Percentiles rank a stretch among this genome's conserved stretches.
Conservation (phyloP, 2,888 invertebrate genomes). For the Sturmia bella region DNA sequence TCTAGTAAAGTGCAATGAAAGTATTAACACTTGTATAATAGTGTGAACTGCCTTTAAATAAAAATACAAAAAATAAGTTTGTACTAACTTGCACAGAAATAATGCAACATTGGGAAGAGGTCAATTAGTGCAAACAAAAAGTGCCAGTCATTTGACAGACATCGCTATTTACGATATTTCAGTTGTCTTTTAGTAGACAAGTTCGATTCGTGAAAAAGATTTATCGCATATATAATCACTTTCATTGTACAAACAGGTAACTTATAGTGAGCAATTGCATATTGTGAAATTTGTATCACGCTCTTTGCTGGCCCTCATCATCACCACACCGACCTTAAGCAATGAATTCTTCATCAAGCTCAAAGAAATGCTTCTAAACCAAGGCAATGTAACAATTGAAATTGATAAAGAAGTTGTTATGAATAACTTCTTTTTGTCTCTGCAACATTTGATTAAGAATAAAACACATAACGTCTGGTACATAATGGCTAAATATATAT, state of each 20-base stretch:
- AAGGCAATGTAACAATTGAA: conserved; percentile 59
- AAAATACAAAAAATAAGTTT: no score
- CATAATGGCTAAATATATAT: conserved; percentile 77
- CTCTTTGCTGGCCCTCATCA: conserved; percentile 75
- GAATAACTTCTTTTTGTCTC: conserved; percentile 77
- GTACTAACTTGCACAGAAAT: no score
- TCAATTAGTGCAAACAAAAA: no score
- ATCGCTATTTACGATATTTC: no score
- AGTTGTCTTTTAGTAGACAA: no score
- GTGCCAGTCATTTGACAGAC: no score
- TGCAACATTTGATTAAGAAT: conserved; percentile 78
- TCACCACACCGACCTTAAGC: conserved; percentile 72
- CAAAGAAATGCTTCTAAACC: conserved; percentile 64
- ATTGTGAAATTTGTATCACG: conserved; percentile 78
- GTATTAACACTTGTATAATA: no score
- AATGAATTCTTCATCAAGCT: conserved; percentile 74
- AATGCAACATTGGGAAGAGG: no score
- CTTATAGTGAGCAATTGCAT: conserved; percentile 73
- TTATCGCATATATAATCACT: neutral
- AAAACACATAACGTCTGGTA: conserved; percentile 80
- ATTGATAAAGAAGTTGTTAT: conserved; percentile 73
- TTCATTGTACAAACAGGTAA: conserved; percentile 52
- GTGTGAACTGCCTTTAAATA: no score
- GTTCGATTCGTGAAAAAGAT: no score
- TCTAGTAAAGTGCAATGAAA: no score